A percentile compares a stretch with the other conserved stretches of the same genome.
Conservation (phyloP, 2,888 invertebrate species). For the Mesochorus sp. region DNA sequence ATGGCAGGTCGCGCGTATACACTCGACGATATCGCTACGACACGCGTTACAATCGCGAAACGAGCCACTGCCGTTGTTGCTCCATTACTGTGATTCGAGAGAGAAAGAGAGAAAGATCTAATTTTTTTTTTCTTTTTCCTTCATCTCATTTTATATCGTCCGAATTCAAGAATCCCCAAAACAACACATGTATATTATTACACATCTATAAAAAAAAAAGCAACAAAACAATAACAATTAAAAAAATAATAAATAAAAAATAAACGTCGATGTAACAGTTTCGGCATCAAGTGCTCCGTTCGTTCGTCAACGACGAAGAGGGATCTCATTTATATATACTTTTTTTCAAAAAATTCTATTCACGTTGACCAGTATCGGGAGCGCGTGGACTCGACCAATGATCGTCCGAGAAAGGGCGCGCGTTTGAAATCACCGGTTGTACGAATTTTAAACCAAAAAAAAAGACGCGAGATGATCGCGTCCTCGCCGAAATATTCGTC, state of each 20-base stretch:
- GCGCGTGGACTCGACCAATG: not conserved
- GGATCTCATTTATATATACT: not conserved
- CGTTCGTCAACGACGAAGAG: not conserved
- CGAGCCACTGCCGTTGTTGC: slow-evolving; percentile 34
- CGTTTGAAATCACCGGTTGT: slow-evolving; percentile 9
- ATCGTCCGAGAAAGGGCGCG: slow-evolving; percentile 16
- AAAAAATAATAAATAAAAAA: too few relatives aligned
- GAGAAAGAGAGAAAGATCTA: not conserved
- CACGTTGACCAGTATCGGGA: not conserved
- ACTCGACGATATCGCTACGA: slow-evolving; percentile 54
- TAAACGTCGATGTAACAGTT: not conserved
- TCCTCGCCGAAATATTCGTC: slow-evolving; percentile 28
- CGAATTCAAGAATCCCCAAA: too few relatives aligned
- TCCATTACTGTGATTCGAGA: slow-evolving; percentile 47
- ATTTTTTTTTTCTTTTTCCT: slow-evolving; percentile 12
- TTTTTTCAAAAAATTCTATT: not conserved
- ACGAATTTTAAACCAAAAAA: slow-evolving; percentile 13
- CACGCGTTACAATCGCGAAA: slow-evolving; percentile 56
- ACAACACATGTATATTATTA: not conserved
- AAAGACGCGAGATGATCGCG: slow-evolving; percentile 55
- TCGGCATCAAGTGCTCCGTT: slow-evolving; percentile 5
- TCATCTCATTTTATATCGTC: too few relatives aligned
- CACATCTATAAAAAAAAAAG: not conserved
- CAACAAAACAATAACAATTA: too few relatives aligned
- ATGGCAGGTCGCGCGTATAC: slow-evolving; percentile 64